Conservation (phyloP, 2,113 vertebrate species). For the Melanerpes aurifrons region DNA sequence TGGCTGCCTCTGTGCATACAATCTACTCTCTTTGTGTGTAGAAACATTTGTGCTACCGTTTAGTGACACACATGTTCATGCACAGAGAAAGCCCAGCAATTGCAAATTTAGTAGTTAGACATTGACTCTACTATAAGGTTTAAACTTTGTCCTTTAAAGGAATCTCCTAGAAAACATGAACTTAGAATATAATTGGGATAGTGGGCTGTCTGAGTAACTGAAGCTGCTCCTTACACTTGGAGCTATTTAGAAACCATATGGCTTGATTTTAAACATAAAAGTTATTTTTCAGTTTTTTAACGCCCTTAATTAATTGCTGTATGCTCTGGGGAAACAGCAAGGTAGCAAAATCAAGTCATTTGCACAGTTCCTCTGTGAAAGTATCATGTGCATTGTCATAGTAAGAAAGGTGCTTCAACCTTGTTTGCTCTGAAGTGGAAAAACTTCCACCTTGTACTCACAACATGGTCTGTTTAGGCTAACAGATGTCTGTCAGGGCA, state of each 20-base stretch:
- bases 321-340: background rate
- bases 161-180: background rate
- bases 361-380: background rate
- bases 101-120: background rate
- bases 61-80: background rate
- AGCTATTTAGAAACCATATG: background rate
- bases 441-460: background rate
- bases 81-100: rapidly evolving
- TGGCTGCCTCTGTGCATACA: background rate
- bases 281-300: background rate
- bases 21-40: background rate
- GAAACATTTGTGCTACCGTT: background rate
- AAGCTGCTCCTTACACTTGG: background rate
- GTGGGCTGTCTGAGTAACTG: background rate
- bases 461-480: background rate
- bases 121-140: background rate
- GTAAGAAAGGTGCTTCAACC: background rate
- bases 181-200: background rate
- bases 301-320: background rate
- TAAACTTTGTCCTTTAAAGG: background rate
- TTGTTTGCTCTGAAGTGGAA: background rate
- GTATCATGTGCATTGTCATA: background rate
- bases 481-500: background rate
- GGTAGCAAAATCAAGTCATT: slow-evolving; percentile 40
- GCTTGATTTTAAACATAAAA: background rate